Conservation (phyloP, 2,113 vertebrate genomes). For the Tympanuchus pallidicinctus region DNA sequence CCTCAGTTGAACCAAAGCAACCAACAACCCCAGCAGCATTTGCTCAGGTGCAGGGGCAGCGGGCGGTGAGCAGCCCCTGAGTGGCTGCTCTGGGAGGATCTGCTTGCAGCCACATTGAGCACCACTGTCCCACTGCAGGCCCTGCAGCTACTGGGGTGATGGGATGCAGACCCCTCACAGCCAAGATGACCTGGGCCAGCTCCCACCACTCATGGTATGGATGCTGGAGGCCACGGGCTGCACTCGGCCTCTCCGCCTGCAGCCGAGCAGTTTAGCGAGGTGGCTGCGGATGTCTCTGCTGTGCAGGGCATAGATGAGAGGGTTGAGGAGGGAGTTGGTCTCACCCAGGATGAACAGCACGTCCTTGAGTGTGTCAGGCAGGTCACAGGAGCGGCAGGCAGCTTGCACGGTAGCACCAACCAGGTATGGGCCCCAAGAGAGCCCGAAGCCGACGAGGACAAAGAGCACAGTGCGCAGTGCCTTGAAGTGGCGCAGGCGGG, state of each 20-base stretch:
- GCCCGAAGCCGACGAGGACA: conserved; percentile 22
- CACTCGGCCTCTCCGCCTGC: background rate
- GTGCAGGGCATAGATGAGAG: conserved; percentile 27
- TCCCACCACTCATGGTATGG: background rate
- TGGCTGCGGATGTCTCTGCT: conserved; percentile 35
- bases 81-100: background rate
- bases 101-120: background rate
- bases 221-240: background rate
- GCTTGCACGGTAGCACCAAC: conserved; percentile 39
- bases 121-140: background rate
- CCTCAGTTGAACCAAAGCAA: background rate
- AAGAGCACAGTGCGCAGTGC: conserved; percentile 25
- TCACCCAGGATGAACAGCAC: conserved; percentile 39
- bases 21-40: too few relatives aligned
- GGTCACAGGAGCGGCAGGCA: conserved; percentile 25
- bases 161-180: background rate
- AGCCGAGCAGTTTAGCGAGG: background rate
- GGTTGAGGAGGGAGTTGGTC: conserved; percentile 44
- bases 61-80: too few relatives aligned
- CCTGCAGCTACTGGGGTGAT: background rate
- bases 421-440: conserved; percentile 54
- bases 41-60: background rate
- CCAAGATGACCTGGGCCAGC: background rate
- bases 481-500: conserved; percentile 28
- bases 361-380: background rate